phyloP scores from a whole-genome alignment of 2,113 vertebrate species.

The Phrynocephalus versicolor region DNA sequence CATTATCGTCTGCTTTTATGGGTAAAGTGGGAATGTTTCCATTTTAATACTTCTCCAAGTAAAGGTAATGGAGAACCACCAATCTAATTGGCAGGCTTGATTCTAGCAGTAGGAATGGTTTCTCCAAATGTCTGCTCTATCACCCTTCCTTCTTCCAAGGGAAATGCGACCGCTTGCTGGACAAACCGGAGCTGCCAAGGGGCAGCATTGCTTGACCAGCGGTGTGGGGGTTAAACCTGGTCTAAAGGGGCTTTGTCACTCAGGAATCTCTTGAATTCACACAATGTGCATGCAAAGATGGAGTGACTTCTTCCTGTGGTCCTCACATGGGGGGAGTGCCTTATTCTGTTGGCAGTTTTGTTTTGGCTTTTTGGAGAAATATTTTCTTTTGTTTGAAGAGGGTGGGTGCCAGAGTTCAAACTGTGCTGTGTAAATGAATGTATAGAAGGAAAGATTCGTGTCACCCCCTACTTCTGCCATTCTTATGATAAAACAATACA shows the following conservation, averaged over 20 bases:
- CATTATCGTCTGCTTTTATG: neutral
- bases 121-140: neutral
- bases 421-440: conserved; percentile 66
- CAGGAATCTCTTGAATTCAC: conserved; percentile 42
- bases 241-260: conserved; percentile 41
- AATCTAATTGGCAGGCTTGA: conserved; percentile 36
- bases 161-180: conserved; percentile 21
- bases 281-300: conserved; percentile 63
- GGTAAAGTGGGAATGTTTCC: conserved; percentile 15
- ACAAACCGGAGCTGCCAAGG: conserved; percentile 2
- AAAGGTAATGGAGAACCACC: conserved; percentile 38
- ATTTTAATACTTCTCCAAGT: neutral
- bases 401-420: conserved; percentile 71
- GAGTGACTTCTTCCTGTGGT: conserved; percentile 52
- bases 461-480: neutral
- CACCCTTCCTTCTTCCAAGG: conserved; percentile 38
- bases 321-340: conserved; percentile 41
- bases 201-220: conserved; percentile 22
- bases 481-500: conserved; percentile 47
- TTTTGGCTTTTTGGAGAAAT: conserved; percentile 66
- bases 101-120: conserved; percentile 20
- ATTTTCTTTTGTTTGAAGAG: conserved; percentile 81
- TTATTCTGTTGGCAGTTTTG: conserved; percentile 61
- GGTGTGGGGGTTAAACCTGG: conserved; percentile 40
- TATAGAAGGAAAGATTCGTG: conserved; percentile 52